Base-by-base conservation (phyloP, 1,140 invertebrate genomes). In the Drosophila biarmipes region DNA sequence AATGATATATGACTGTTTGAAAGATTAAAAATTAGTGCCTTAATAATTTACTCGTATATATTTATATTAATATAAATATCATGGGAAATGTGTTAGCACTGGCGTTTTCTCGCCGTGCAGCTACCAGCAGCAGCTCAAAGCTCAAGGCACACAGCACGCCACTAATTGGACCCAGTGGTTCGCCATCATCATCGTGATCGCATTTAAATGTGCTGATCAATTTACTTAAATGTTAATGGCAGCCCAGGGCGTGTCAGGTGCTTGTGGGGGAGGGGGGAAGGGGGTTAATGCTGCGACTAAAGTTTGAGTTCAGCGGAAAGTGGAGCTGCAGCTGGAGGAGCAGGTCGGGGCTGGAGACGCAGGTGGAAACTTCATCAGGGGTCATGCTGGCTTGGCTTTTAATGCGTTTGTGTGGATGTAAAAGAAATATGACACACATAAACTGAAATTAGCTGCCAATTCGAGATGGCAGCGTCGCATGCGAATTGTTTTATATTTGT, bases 121-220 rank as follows among this genome's bases (percentile, higher is more conserved):
- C 63, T 58, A 58, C 53, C 68, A 71, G 53, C 68, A 71, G 64
- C 66, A 72, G 38, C 71, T 56, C 51, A 74, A 66, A 57, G 46
- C 63, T 63, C 55, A 31, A 53, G 73, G 46, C 78, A 52, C 78
- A 66, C 81, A 78, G 78, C 82, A 73, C 62, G 78, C 75, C 82
- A 87, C 82, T 86, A 86, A 86, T 86, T 86, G 82, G 82, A 79
- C 82, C 84, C 82, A 75, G 61, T 61, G 84, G 82, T 78, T 62
- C 52, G 61, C 58, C 72, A 67, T 79, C 55, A 71, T 58, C 72
- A 58, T 84, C 79, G 75, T 87, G 82, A 87, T 87, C 82, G 82
- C 82, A 87, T 87, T 87, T 87, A 87, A 87, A 87, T 87, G 82
- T 84, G 84, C 82, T 84, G 82, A 87, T 87, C 82, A 87, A 87